phyloP scores from a whole-genome alignment of 2,888 invertebrate species.

The Campoplex nolae region DNA sequence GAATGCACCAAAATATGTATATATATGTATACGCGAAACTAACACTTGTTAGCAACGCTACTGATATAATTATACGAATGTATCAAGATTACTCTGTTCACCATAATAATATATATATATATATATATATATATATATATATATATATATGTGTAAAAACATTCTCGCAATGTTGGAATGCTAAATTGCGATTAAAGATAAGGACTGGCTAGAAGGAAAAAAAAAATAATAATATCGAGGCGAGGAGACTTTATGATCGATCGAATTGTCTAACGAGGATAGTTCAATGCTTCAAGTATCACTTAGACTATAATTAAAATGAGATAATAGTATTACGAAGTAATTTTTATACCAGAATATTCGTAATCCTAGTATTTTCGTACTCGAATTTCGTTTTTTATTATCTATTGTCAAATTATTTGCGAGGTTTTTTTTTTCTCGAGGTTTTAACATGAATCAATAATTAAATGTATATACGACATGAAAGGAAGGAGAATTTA shows the following conservation, averaged over 20 bases:
- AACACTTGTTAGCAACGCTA: conserved; percentile 35
- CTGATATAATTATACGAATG: conserved; percentile 16
- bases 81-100: conserved; percentile 9
- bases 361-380: no score
- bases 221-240: background rate
- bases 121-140: conserved; percentile 29
- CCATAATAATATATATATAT: conserved; percentile 6
- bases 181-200: conserved; percentile 55
- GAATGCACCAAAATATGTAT: conserved; percentile 49
- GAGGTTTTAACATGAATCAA: no score
- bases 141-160: conserved; percentile 10
- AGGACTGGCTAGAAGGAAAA: background rate
- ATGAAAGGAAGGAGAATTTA: background rate
- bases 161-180: conserved; percentile 37
- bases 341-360: conserved; percentile 12
- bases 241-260: conserved; percentile 44
- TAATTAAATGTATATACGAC: no score
- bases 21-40: conserved; percentile 6
- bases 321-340: conserved; percentile 49
- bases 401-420: background rate
- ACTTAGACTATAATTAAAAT: conserved; percentile 29
- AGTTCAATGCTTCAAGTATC: conserved; percentile 56
- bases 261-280: conserved; percentile 61
- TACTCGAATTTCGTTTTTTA: conserved; percentile 27
- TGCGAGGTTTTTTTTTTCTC: background rate